These are phyloP conservation scores for Vanessa cardui DNA, from an alignment of 2,888 invertebrate genomes.

Conservation along the genomic window DNA sequence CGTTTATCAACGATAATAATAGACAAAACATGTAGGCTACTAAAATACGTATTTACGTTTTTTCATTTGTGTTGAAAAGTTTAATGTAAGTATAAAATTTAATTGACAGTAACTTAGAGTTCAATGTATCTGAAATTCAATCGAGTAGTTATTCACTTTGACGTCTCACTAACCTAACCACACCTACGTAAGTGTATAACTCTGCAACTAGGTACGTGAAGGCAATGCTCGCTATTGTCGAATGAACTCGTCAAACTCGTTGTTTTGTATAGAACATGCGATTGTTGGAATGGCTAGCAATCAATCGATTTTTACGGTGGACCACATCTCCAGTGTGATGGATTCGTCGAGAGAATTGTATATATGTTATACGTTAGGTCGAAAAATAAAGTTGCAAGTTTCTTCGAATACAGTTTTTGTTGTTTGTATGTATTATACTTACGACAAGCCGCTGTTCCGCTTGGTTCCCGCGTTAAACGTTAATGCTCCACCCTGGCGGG, in stretches of 20 bases:
- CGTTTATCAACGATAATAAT: background rate
- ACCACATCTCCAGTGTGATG: background rate
- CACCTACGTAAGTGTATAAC: constrained; percentile 13
- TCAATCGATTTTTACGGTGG: constrained; percentile 8
- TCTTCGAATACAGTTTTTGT: too few species aligned
- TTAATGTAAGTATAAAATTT: too few species aligned
- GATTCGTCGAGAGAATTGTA: too few species aligned
- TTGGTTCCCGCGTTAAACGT: too few species aligned
- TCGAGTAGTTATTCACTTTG: background rate
- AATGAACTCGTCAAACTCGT: constrained; percentile 22
- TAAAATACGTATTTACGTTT: background rate
- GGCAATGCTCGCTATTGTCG: constrained; percentile 23
- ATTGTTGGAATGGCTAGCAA: constrained; percentile 21
- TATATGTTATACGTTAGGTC: too few species aligned
- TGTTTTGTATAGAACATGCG: constrained; percentile 22
- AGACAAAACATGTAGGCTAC: background rate
- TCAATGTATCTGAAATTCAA: background rate
- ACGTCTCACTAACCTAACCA: constrained; percentile 3
- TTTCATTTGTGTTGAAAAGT: too few species aligned
- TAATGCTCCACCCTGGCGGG: too few species aligned
- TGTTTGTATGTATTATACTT: too few species aligned
- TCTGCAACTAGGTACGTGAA: constrained; percentile 18
- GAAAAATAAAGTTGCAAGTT: too few species aligned
- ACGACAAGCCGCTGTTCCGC: too few species aligned
- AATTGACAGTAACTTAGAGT: background rate